Evolutionary conservation across 2,888 invertebrate genomes (phyloP).

Genomic region (Phengaris arion): DNA sequence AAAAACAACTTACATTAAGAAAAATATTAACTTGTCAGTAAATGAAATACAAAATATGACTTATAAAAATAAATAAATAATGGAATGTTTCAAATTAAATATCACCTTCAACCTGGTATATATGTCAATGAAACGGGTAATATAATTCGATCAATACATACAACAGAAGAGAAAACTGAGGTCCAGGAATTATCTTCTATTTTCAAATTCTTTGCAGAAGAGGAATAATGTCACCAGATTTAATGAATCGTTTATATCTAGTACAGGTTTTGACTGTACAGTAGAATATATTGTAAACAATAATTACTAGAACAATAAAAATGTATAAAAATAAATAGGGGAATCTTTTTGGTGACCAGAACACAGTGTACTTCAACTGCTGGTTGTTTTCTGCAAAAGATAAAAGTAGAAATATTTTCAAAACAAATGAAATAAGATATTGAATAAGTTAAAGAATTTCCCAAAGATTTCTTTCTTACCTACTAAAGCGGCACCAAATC

Average conservation of each 20-base stretch:
- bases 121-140: too few species aligned
- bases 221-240: constrained; percentile 39
- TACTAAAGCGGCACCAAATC: constrained; percentile 90
- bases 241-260: constrained; percentile 34
- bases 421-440: too few species aligned
- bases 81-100: constrained; percentile 34
- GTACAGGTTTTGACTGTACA: constrained; percentile 37
- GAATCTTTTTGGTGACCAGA: constrained; percentile 88
- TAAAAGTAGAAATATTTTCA: constrained; percentile 28
- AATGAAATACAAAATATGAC: constrained; percentile 7
- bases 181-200: not conserved
- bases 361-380: constrained; percentile 83
- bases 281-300: constrained; percentile 36
- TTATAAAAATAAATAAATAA: constrained; percentile 31
- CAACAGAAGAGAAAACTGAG: not conserved
- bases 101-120: not conserved
- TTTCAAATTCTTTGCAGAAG: constrained; percentile 38
- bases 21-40: not conserved
- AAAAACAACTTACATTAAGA: not conserved
- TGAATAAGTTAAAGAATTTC: too few species aligned
- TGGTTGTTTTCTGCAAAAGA: constrained; percentile 80
- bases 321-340: constrained; percentile 80
- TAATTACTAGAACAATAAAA: constrained; percentile 46
- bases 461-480: constrained; percentile 72
- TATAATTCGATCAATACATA: not conserved